Conservation (phyloP, 1,140 invertebrate species). For the Drosophila funebris region DNA sequence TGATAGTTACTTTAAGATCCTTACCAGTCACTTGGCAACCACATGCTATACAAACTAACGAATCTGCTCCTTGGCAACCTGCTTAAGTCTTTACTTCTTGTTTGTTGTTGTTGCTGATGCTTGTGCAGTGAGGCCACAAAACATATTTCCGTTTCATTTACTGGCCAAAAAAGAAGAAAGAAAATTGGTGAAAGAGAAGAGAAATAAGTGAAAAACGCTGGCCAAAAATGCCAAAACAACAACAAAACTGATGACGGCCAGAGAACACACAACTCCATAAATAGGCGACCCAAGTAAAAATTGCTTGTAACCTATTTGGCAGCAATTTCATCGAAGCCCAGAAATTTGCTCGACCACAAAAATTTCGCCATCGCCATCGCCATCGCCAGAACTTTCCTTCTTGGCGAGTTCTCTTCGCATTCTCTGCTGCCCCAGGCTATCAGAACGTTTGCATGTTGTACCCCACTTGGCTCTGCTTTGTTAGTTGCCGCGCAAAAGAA, state of each 20-base stretch:
- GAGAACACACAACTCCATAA: slow-evolving; percentile 66
- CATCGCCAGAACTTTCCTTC: slow-evolving; percentile 64
- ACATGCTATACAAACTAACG: slow-evolving; percentile 19
- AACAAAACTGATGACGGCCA: slow-evolving; percentile 24
- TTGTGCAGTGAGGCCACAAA: slow-evolving; percentile 71
- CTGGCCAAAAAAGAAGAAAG: slow-evolving; percentile 57
- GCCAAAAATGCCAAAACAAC: slow-evolving; percentile 56
- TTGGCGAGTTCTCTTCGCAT: slow-evolving; percentile 53
- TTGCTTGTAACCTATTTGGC: slow-evolving; percentile 81
- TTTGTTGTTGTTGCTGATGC: slow-evolving; percentile 27
- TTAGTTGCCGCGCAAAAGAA: slow-evolving; percentile 53
- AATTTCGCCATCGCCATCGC: slow-evolving; percentile 67
- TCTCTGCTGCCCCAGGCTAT: slow-evolving; percentile 38
- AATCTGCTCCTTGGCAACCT: slow-evolving; percentile 23
- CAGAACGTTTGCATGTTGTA: slow-evolving; percentile 61
- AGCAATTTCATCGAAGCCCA: slow-evolving; percentile 81
- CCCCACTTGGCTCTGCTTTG: slow-evolving; percentile 38
- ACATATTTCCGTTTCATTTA: slow-evolving; percentile 82
- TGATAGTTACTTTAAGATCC: slow-evolving; percentile 41
- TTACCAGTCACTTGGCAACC: slow-evolving; percentile 26
- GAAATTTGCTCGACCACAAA: slow-evolving; percentile 80
- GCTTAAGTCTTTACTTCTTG: slow-evolving; percentile 33
- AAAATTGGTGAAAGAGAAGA: slow-evolving; percentile 16
- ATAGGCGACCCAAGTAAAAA: slow-evolving; percentile 77
- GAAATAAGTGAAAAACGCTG: slow-evolving; percentile 56